phyloP scores from a whole-genome alignment of 2,797 vertebrate species.

The Gymnothorax reevesii region DNA sequence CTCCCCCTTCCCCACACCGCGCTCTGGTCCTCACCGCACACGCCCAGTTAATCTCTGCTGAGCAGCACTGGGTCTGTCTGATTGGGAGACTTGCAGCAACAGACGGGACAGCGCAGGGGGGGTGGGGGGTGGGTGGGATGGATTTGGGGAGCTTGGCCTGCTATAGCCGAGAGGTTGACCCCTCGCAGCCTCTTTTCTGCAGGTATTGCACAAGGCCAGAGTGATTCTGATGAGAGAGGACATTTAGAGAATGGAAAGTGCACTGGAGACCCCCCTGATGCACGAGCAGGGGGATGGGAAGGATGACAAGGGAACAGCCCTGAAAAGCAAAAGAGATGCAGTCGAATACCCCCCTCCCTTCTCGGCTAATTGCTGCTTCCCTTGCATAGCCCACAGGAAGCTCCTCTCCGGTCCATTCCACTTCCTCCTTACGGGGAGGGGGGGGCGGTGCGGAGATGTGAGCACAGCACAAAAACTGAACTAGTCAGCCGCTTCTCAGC shows the following conservation, averaged over 20 bases:
- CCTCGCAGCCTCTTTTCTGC: background rate
- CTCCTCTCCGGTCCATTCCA: constrained; percentile 61
- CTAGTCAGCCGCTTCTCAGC: constrained; percentile 10
- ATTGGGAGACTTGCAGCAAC: background rate
- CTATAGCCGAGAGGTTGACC: background rate
- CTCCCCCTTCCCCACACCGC: background rate
- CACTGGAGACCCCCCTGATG: background rate
- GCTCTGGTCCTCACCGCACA: background rate
- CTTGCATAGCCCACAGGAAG: constrained; percentile 70
- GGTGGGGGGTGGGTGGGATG: no score
- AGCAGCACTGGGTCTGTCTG: constrained; percentile 10
- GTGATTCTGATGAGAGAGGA: background rate
- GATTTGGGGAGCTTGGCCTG: background rate
- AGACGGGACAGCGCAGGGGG: background rate
- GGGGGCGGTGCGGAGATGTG: background rate
- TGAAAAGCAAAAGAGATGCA: background rate
- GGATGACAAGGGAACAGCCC: background rate
- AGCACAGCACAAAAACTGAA: background rate
- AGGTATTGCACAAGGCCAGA: background rate
- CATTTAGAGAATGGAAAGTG: background rate
- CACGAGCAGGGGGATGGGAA: background rate
- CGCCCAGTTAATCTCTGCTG: constrained; percentile 1
- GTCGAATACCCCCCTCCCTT: background rate
- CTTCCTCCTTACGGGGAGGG: constrained; percentile 64
- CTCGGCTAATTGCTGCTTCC: constrained; percentile 53